Percentiles rank a stretch among this genome's conserved stretches.
Conservation (phyloP, 1,140 invertebrate species). For the Penaeus indicus region DNA sequence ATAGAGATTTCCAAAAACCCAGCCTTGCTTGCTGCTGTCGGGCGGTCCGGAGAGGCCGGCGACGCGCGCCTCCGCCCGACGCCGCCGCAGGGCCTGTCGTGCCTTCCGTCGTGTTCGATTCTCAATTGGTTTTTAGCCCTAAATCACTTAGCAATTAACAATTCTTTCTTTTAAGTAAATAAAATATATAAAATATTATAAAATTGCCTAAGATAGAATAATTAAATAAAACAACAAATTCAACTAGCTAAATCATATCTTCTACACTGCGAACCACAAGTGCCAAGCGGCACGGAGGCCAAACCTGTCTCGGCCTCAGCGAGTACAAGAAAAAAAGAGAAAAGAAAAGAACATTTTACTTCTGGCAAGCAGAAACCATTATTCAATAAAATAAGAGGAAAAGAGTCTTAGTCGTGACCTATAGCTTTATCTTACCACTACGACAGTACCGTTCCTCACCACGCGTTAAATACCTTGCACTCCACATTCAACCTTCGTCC, state of each 20-base stretch:
- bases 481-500: conserved; percentile 17
- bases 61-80: too few species aligned
- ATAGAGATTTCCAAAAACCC: conserved; percentile 45
- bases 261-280: too few species aligned
- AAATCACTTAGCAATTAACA: conserved; percentile 15
- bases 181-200: conserved; percentile 42
- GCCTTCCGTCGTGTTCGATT: too few species aligned
- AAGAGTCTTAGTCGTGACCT: too few species aligned
- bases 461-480: conserved; percentile 19
- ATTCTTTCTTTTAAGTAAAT: conserved; percentile 6
- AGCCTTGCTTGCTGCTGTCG: not conserved
- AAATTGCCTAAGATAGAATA: conserved; percentile 47
- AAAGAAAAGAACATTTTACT: not conserved
- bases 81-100: too few species aligned
- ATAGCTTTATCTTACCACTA: conserved; percentile 6
- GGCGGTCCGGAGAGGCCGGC: too few species aligned
- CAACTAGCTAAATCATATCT: conserved; percentile 27
- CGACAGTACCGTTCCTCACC: not conserved
- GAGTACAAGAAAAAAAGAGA: not conserved
- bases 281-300: too few species aligned
- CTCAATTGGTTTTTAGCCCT: too few species aligned
- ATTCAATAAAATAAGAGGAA: too few species aligned
- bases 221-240: conserved; percentile 44
- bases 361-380: too few species aligned
- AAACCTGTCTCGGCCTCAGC: too few species aligned